Evolutionary conservation across 1,140 invertebrate genomes (phyloP).

Genomic region (Drosophila rhopaloa): DNA sequence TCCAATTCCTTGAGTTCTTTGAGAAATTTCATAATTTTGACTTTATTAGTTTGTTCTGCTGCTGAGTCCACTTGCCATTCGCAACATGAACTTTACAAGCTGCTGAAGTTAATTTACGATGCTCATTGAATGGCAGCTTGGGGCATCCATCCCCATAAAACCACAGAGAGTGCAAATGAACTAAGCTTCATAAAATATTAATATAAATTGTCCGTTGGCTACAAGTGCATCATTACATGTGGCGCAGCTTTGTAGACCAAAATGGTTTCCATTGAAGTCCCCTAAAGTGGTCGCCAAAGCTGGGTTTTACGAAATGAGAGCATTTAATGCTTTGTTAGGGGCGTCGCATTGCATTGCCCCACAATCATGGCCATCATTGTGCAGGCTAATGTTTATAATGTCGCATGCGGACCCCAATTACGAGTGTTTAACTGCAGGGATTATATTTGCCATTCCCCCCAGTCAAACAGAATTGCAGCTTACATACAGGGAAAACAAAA

Average conservation of each 20-base stretch:
- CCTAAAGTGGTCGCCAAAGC: slow-evolving; percentile 4
- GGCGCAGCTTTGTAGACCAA: not conserved
- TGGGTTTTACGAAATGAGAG: slow-evolving; percentile 6
- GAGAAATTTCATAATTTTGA: no score
- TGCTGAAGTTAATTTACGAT: no score
- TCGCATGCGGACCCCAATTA: not conserved
- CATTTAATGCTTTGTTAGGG: slow-evolving; percentile 25
- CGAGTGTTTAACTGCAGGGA: slow-evolving; percentile 32
- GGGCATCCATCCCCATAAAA: no score
- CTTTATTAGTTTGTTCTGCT: no score
- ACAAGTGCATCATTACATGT: not conserved
- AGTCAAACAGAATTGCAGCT: not conserved
- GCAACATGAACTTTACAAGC: no score
- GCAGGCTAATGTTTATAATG: slow-evolving; percentile 2
- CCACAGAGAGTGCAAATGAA: no score
- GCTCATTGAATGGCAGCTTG: no score
- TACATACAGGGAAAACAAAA: not conserved
- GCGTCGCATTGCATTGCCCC: slow-evolving; percentile 16
- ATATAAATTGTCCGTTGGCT: not conserved
- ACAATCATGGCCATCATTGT: slow-evolving; percentile 36
- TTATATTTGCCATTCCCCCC: slow-evolving; percentile 1
- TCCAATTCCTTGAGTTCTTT: no score
- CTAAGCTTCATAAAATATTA: no score
- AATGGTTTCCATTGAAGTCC: slow-evolving; percentile 2
- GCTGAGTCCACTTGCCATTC: no score